phyloP scores from a whole-genome alignment of 1,140 invertebrate species.

The Phymorhynchus buccinoides region DNA sequence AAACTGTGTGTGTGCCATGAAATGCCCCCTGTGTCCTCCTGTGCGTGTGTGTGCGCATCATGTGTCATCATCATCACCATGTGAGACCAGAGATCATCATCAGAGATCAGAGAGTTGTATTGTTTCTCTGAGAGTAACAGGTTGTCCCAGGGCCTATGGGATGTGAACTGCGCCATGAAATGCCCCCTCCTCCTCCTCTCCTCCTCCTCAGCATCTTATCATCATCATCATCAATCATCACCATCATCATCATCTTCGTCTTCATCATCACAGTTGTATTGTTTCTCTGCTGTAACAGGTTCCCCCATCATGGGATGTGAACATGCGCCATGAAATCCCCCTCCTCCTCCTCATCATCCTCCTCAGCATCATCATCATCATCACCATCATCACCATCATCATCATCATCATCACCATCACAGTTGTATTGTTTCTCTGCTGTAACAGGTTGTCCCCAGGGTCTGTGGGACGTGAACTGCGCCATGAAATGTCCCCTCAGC shows the following conservation, averaged over 20 bases:
- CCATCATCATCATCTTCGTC: neutral
- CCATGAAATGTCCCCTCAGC: constrained; percentile 72
- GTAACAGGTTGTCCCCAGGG: constrained; percentile 49
- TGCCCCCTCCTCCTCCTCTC: constrained; percentile 76
- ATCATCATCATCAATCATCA: neutral
- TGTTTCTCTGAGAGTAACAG: constrained; percentile 26
- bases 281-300: constrained; percentile 21
- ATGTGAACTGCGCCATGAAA: constrained; percentile 46
- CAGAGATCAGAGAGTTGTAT: too few species aligned
- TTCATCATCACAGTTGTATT: neutral
- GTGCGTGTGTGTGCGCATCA: too few species aligned
- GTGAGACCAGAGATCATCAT: too few species aligned
- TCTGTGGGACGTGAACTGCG: constrained; percentile 53
- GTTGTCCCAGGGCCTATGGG: constrained; percentile 47
- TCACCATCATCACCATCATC: neutral
- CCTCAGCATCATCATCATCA: neutral
- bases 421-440: neutral
- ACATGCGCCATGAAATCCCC: constrained; percentile 72
- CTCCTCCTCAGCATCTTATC: neutral
- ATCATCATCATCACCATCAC: neutral
- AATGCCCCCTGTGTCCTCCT: too few species aligned
- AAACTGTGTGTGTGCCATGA: too few species aligned
- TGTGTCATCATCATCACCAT: too few species aligned
- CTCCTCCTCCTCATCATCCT: constrained; percentile 51
- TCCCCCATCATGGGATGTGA: constrained; percentile 46